Base-by-base conservation (phyloP, 2,888 invertebrate species). In the Noctua janthe region DNA sequence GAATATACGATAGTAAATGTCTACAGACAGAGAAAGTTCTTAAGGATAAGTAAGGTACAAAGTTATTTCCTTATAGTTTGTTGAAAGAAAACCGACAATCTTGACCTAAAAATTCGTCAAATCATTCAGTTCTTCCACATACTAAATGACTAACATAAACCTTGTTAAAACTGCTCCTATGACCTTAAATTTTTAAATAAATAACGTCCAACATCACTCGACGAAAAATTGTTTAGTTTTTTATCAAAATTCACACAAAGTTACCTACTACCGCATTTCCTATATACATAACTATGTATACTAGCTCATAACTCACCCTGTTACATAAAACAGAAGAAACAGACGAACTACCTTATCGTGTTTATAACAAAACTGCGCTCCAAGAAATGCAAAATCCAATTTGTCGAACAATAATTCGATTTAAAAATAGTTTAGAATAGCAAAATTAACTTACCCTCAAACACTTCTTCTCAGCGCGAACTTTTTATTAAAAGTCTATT, bases 371-470 rank as follows among this genome's bases (percentile, higher is more conserved):
- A 82, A 85, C 78, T 86, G 80, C 80, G 74, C 78, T 78, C 71
- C 56, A 76, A 87, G 64, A 81, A 74, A 70, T 75, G 74, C 81
- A 67, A 84, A 91, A 93, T 92, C 93, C 91, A 91, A 93, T 93
- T 93, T 91, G 87, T 76, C 69, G 82, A 49, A 70, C 78, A 83
- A 71, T 91, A 93, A 93, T 92, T 89, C 81, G 83, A 93, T 92
- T 92, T 88, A 88, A 89, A 87, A 90, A 89, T 87, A 88, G 87
- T 87, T 88, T 84, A 78, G 8, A 86, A 76, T 82, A 80, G 79
- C 74, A 87, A 89, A 87, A 87, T 78, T 56, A 76, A 90, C 89
- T 90, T 78, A 90, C 90, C 90, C 74, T 69, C 54, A 80, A 75
- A 23, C 71, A 67, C 74, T 71, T 59, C 62, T 75, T 51, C 29